Evolutionary conservation across 2,888 invertebrate genomes (phyloP), one percentile per base, ranked within the genome.

Genomic region (Apamea monoglypha): DNA sequence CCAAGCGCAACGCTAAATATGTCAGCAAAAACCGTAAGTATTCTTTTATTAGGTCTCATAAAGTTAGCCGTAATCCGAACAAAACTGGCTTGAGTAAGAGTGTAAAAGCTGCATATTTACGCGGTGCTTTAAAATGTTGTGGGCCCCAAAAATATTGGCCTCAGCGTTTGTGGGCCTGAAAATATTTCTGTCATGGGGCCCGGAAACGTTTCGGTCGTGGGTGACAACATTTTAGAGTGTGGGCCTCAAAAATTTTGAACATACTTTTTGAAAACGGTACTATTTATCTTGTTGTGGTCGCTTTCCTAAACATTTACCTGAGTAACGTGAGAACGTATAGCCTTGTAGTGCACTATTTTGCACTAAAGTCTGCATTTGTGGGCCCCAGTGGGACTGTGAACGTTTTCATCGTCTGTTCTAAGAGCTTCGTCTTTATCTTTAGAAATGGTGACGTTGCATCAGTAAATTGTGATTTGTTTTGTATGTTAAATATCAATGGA

Each of bases 321-420:
- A 81, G 74, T 69, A 78, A 73, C 53, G 72, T 75, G 72, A 79
- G 69, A 78, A 78, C 69, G 64, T 82, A 84, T 77, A 78, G 68
- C 67, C 18, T 21, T 61, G 67, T 81, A 74, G 64, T 80, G 85
- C 72, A 68, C 67, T 50, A 84, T 72, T 86, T 82, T 78, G 59
- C 79, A 66, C 61, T 85, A 77, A 89, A 84, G 75, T 81, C 76
- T 79, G 78, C 83, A 74, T 78, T 86, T 82, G 75, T 78, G 66
- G 59, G 70, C 68, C 90, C 85, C 89, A 56, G n/a, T 29, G 85
- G 87, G 47, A 82, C 72, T 72, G 74, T 78, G 69, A 83, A 89
- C 81, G 82, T 80, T 85, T 72, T 68, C 85, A 80, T 87, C 75
- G 67, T 66, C 61, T 56, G 67, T 71, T 83, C 69, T 85, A 80